Conservation (phyloP, 2,113 vertebrate genomes). For the Acinonyx jubatus region DNA sequence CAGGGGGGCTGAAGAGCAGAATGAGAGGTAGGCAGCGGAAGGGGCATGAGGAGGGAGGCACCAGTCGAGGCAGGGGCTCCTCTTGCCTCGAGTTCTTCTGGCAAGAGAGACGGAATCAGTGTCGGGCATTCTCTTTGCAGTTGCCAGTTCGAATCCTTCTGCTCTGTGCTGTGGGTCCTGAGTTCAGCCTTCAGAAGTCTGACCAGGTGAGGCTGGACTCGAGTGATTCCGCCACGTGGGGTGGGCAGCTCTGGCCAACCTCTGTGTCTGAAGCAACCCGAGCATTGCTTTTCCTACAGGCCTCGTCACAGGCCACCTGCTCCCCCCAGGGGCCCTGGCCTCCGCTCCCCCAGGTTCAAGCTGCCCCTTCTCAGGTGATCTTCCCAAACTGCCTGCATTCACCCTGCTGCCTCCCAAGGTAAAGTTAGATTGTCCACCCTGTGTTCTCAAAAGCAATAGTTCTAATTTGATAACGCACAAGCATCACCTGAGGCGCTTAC, state of each 20-base stretch:
- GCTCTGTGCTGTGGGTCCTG: not conserved
- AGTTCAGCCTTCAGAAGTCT: not conserved
- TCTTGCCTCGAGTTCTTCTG: not conserved
- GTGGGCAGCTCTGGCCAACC: not conserved
- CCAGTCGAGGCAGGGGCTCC: rapidly evolving
- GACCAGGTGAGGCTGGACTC: not conserved
- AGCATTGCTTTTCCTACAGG: rapidly evolving
- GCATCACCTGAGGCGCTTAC: not conserved
- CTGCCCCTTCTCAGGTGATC: not conserved
- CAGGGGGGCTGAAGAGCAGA: not conserved
- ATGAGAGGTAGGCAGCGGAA: not conserved
- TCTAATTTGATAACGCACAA: not conserved
- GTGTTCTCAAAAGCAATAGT: not conserved
- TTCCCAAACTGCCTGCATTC: not conserved
- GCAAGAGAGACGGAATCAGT: not conserved
- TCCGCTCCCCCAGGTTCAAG: not conserved
- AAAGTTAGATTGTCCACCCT: not conserved
- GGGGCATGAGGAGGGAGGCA: not conserved
- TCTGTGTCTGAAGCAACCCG: not conserved
- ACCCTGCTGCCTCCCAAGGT: not conserved
- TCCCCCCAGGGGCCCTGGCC: not conserved
- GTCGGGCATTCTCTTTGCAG: not conserved
- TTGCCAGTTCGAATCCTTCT: not conserved
- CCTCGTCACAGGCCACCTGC: rapidly evolving
- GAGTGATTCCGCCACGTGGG: rapidly evolving